A percentile compares a stretch with the other conserved stretches of the same genome.
Conservation (phyloP, 2,113 vertebrate species). For the Myotis lucifugus region DNA sequence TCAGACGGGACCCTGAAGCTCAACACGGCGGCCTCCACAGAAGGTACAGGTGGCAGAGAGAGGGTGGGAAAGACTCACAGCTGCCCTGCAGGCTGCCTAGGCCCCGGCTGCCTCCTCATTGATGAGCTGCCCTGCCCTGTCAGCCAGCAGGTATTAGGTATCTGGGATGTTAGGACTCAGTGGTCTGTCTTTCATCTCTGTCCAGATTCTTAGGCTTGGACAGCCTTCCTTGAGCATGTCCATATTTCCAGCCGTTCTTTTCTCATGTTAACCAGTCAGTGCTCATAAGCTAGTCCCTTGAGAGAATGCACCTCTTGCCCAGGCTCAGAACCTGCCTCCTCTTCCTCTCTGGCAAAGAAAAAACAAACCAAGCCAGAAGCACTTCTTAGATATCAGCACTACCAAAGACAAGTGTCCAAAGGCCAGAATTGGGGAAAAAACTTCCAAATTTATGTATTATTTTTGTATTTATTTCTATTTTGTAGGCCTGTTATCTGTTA, state of each 20-base stretch:
- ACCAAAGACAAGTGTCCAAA: neutral
- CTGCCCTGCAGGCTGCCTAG: fast-evolving
- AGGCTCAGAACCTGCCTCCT: neutral
- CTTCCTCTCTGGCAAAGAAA: neutral
- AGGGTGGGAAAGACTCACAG: fast-evolving
- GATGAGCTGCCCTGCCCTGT: neutral
- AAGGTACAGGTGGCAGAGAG: slow-evolving; percentile 54
- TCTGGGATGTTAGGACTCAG: neutral
- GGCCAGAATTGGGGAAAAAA: neutral
- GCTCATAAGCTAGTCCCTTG: neutral
- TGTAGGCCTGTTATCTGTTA: neutral
- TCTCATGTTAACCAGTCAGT: neutral
- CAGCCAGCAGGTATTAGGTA: neutral
- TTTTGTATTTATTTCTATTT: neutral
- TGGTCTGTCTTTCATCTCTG: neutral
- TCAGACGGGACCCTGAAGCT: slow-evolving; percentile 74
- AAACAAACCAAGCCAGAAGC: neutral
- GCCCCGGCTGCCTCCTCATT: fast-evolving
- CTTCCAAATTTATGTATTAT: neutral
- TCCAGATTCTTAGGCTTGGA: neutral
- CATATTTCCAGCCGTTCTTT: neutral
- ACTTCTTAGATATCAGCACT: neutral
- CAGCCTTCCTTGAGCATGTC: neutral
- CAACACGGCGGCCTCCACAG: slow-evolving; percentile 70
- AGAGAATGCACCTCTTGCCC: neutral